phyloP scores from a whole-genome alignment of 2,888 invertebrate genomes.

The Priocnemis perturbator region DNA sequence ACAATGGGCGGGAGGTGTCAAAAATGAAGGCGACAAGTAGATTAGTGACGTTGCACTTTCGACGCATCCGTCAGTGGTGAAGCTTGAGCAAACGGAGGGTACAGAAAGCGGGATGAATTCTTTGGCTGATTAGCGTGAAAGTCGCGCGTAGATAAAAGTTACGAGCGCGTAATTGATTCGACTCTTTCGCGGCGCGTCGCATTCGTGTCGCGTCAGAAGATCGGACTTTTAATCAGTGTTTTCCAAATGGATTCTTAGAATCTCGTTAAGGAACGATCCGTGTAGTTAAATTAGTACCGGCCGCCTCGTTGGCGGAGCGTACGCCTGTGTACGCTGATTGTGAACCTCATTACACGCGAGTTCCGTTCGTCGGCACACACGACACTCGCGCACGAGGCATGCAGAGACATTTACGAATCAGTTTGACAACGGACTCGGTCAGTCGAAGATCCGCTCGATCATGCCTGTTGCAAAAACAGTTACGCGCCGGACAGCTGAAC shows the following conservation, averaged over 20 bases:
- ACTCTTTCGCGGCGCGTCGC: conserved; percentile 21
- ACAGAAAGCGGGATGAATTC: background rate
- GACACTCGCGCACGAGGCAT: too few species aligned
- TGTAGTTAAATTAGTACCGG: conserved; percentile 56
- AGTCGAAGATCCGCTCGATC: too few species aligned
- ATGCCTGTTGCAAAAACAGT: too few species aligned
- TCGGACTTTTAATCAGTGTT: conserved; percentile 51
- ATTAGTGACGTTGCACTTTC: too few species aligned
- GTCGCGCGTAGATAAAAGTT: background rate
- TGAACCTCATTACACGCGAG: conserved; percentile 33
- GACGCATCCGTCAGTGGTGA: too few species aligned
- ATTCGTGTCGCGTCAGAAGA: conserved; percentile 21
- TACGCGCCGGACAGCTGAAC: too few species aligned
- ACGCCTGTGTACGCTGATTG: conserved; percentile 9
- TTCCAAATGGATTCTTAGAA: conserved; percentile 60
- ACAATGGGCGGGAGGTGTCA: too few species aligned
- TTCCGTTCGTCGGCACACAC: too few species aligned
- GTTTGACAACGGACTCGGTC: too few species aligned
- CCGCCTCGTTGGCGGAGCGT: conserved; percentile 10
- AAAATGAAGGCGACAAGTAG: too few species aligned
- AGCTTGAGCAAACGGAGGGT: background rate
- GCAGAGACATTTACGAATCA: too few species aligned
- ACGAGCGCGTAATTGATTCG: conserved; percentile 40
- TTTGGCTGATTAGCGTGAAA: background rate
- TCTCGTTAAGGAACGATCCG: conserved; percentile 57